Evolutionary conservation across 2,797 vertebrate genomes (phyloP).

Genomic region (Lepus townsendii): DNA sequence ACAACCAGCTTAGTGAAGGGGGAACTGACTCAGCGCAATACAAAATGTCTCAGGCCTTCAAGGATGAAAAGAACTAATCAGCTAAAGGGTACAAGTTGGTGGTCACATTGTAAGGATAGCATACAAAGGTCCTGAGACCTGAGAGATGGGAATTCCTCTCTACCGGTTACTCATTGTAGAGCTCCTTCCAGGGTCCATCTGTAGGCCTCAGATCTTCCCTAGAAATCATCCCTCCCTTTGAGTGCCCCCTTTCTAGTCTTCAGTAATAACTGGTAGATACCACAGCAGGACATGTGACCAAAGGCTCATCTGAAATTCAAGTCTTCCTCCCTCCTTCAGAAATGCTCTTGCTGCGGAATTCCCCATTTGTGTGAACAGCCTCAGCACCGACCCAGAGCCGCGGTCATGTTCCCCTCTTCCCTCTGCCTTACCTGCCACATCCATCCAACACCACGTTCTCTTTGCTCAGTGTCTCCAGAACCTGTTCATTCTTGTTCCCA

Average conservation of each 20-base stretch:
- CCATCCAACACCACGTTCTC: neutral
- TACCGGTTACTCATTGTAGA: neutral
- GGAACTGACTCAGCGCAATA: neutral
- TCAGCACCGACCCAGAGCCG: neutral
- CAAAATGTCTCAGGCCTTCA: neutral
- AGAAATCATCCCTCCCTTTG: neutral
- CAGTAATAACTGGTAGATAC: neutral
- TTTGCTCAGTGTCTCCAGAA: neutral
- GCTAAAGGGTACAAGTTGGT: fast-evolving
- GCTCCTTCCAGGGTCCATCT: neutral
- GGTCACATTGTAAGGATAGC: too few species aligned
- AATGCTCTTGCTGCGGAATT: neutral
- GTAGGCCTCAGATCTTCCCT: neutral
- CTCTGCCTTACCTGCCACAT: neutral
- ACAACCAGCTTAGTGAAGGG: neutral
- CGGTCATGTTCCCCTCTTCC: neutral
- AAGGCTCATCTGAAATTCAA: neutral
- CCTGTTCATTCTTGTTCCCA: neutral
- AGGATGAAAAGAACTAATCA: neutral
- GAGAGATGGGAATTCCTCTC: neutral
- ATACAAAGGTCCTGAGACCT: neutral
- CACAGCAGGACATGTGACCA: neutral
- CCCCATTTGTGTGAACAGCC: neutral
- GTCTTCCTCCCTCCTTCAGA: neutral
- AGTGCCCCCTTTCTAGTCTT: constrained; percentile 2